Conservation (phyloP, 35 echinoderm and acorn worm species). For the Apostichopus californicus region DNA sequence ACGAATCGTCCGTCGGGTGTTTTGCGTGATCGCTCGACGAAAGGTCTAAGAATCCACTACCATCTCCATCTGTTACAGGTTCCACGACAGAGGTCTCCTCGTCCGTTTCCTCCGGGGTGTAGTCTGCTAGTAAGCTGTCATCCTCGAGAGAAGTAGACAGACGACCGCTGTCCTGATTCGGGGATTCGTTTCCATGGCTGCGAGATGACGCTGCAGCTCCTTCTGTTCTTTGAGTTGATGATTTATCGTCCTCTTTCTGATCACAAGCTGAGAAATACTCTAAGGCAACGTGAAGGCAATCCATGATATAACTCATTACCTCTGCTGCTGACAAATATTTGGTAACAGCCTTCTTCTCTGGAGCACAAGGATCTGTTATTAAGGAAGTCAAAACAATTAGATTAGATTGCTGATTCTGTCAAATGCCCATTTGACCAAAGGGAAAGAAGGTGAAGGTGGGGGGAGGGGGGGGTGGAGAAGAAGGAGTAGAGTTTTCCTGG, state of each 20-base stretch:
- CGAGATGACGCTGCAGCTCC: not conserved
- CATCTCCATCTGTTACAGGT: not conserved
- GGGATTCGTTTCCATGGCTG: not conserved
- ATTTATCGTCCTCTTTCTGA: not conserved
- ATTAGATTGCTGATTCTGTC: not conserved
- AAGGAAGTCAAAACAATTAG: not conserved
- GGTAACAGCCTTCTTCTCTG: conserved; percentile 71
- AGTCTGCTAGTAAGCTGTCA: not conserved
- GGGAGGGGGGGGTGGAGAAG: too few relatives aligned
- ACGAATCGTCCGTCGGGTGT: not conserved
- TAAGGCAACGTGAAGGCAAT: conserved; percentile 77
- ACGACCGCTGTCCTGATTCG: not conserved
- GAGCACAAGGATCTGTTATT: conserved; percentile 79
- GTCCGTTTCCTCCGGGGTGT: not conserved
- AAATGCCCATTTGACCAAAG: too few relatives aligned
- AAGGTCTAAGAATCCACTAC: not conserved
- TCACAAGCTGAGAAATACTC: conserved; percentile 65
- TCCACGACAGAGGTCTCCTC: not conserved
- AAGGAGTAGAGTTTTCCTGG: too few relatives aligned
- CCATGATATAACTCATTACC: conserved; percentile 93
- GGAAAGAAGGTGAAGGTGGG: too few relatives aligned
- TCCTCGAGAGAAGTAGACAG: not conserved
- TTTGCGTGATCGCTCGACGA: not conserved
- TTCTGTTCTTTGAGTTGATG: not conserved
- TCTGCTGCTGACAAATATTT: conserved; percentile 72